Evolutionary conservation across 2,797 vertebrate genomes (phyloP), one percentile per base, ranked within the genome.

Genomic region (Myripristis jacobus): DNA sequence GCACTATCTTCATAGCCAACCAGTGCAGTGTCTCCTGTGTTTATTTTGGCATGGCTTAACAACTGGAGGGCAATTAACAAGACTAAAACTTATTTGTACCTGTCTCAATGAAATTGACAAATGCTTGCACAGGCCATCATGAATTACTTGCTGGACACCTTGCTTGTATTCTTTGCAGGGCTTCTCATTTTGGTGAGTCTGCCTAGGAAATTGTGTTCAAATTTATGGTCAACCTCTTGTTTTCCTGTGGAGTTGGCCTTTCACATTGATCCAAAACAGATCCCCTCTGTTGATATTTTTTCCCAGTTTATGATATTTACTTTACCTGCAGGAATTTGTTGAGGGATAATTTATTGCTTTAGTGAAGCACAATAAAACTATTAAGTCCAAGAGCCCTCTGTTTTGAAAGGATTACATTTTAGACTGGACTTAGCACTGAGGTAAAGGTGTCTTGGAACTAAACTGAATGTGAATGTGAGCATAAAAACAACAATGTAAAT

Each of bases 261-360:
- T 91, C 86, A 83, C 65, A 76, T 75, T 93, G 94, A 94, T 89
- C 83, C 86, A 87, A 84, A 93, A 79, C 94, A 94, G 94, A 92
- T 66, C 83, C 80, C 79, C 46, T 66, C 61, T 72, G 68, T 71
- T 88, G 82, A 92, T 89, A 77, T 88, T 87, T 90, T 75, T 89
- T 70, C 68, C 57, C 58, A 43, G 66, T 93, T 93, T 88, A 90
- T 92, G 87, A 84, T 93, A 91, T 93, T 94, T 93, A 87, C 89
- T 90, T 92, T 92, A 86, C 80, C 87, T 68, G 74, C 66, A 92
- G 89, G 92, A 91, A 94, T 93, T 91, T 91, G 86, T 79, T 70
- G 66, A 63, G 78, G 70, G 85, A 87, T 87, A 87, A 92, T 91
- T 89, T 91, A 94, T 85, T 81, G 85, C 81, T 84, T 84, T 80